Evolutionary conservation across 2,113 vertebrate genomes (phyloP), one percentile per base, ranked within the genome.

Genomic region (Leucopsar rothschildi): DNA sequence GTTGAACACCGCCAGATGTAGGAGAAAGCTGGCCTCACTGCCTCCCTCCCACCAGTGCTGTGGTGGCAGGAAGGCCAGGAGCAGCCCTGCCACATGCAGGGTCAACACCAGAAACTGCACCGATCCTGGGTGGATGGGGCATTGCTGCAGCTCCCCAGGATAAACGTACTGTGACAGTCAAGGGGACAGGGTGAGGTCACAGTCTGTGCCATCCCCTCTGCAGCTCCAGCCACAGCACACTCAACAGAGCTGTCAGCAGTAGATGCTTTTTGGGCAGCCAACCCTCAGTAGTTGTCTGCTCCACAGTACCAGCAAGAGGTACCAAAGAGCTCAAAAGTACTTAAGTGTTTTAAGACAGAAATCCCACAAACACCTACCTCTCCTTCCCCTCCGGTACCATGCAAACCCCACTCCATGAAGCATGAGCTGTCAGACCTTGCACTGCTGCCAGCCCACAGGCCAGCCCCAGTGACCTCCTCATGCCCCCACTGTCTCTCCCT

Each of bases 21-120:
- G 49, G 44, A 66, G 22, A 55, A 84, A 70, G 22, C 19, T 1
- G 1, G 24, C 57, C 25, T 42, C 57, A 11, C 61, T 31, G 37
- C 40, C 31, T 42, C 59, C 66, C 35, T 71, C 44, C 28, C 21
- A 35, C 15, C 0, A 1, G 14, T 15, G 14, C 59, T 31, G 52
- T 4, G 28, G 15, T 3, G 2, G 42, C 7, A 70, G 47, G 12
- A 79, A 57, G 61, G 50, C n/a, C 71, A 45, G 40, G 24, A 86
- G 56, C 56, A 71, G 45, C 45, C 50, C 27, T 0, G 0, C 21
- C 66, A 40, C 16, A 12, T 0, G 1, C 0, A 2, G 16, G 25
- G 12, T 25, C 42, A 59, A 45, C 39, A 45, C 2, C 0, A 0
- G 28, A 35, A 83, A 59, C 1, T 1, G 68, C 1, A 1, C 15